phyloP scores from a whole-genome alignment of 1,140 invertebrate genomes.

The roundworm (Caenorhabditis elegans) region WBcel235 BX284606.5:11595501-11596000 shows the following conservation, averaged over 20 bases:
- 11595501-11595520: slow-evolving; percentile 24
- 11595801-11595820: too few species aligned
- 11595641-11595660: not conserved
- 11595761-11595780: not conserved
- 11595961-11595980: not conserved
- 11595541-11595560: not conserved
- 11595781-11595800: too few species aligned
- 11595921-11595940: too few species aligned
- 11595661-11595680: not conserved
- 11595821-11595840: too few species aligned
- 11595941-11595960: too few species aligned
- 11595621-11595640: slow-evolving; percentile 15
- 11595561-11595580: not conserved
- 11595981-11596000: not conserved
- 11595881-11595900: too few species aligned
- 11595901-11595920: too few species aligned
- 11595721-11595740: not conserved
- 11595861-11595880: not conserved
- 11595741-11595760: not conserved
- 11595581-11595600: slow-evolving; percentile 20
- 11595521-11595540: not conserved
- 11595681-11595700: slow-evolving; percentile 13
- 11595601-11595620: slow-evolving; percentile 29
- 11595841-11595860: too few species aligned
- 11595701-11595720: not conserved